Base-by-base conservation (phyloP, 92 coral and sea anemone species). In the Blastomussa wellsi region DNA sequence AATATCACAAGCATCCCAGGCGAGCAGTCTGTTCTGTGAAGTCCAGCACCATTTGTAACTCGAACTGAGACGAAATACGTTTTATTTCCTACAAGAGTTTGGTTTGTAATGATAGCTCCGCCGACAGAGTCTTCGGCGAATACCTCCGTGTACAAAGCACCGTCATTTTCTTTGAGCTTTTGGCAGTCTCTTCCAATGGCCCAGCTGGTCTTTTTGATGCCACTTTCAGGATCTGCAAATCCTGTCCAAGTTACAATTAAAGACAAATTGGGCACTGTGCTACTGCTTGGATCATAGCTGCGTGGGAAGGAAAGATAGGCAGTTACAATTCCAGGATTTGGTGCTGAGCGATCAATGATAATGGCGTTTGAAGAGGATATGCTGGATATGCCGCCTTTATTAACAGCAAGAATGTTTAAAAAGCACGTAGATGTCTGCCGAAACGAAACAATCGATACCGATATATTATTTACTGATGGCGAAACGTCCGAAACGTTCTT, bases 211-310 rank as follows among this genome's bases (percentile, higher is more conserved):
- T 72, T 51, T 15, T 88, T 79, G n/a, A 95, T 68, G 0, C 93
- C 98, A 84, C 98, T 95, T 73, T 95, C 98, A 22, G 64, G 59
- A 77, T 95, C 98, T 11, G 70, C 41, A 72, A 95, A 89, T 12
- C 98, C 98, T 70, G 81, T 89, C 98, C 98, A 95, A 10, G 90
- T 81, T 16, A 82, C 94, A 7, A 84, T 79, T 44, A 95, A 89
- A 29, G 93, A 89, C 5, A 94, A 92, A 19, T 84, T 95, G 7
- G 78, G 74, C n/a, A 93, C 92, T 19, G 31, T 69, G 47, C 85
- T 88, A 22, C 82, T 80, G 76, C 83, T 86, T 41, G 94, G 90
- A 82, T 92, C 90, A 64, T 90, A 95, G 38, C 62, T 89, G 42
- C 53, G 57, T 20, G 98, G 95, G 51, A 95, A 84, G 29, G 70